Evolutionary conservation across 2,888 invertebrate species (phyloP), one percentile per base, ranked within the genome.

Genomic region (Caenorhabditis sp.): DNA sequence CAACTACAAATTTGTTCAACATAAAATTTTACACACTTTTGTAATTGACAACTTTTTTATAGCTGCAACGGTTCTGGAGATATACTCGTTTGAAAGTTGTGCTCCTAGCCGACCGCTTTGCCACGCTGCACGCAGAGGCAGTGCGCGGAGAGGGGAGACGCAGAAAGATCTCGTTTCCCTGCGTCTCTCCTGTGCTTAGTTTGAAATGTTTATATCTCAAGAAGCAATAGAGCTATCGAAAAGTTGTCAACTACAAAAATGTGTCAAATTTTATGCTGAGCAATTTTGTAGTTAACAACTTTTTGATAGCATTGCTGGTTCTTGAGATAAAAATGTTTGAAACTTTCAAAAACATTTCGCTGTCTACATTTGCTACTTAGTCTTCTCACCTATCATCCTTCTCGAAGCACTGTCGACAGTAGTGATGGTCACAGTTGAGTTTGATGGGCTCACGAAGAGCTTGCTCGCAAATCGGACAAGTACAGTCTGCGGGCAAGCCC

Each of bases 361-460:
- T 16, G 2, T 44, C 16, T 44, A 16, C 44, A 2, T 14, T 44
- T 7, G 31, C 31, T 35, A 8, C 31, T n/a, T 12, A 44, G 56
- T 6, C 8, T 19, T 41, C 7, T n/a, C 16, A 80, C 80, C 66
- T 63, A 14, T 38, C 41, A 4, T 44, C 24, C 14, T 61, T 56
- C 49, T 83, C 76, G 22, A 87, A 74, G 70, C 90, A 90, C 22
- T 70, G 72, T 28, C 59, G 72, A 79, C 90, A 90, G 58, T 87
- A 87, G 68, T 82, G 68, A 75, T 90, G 90, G 7, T 85, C 88
- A 66, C 90, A 90, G n/a, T 85, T 73, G 8, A 89, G 59, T 10
- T 74, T 72, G 31, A 86, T 61, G 4, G 90, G 90, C 26, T 85
- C 82, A 2, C 90, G 87, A 12, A 90, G 77, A n/a, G 89, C 89